Base-by-base conservation (phyloP, 2,113 vertebrate genomes). In the Caretta caretta region DNA sequence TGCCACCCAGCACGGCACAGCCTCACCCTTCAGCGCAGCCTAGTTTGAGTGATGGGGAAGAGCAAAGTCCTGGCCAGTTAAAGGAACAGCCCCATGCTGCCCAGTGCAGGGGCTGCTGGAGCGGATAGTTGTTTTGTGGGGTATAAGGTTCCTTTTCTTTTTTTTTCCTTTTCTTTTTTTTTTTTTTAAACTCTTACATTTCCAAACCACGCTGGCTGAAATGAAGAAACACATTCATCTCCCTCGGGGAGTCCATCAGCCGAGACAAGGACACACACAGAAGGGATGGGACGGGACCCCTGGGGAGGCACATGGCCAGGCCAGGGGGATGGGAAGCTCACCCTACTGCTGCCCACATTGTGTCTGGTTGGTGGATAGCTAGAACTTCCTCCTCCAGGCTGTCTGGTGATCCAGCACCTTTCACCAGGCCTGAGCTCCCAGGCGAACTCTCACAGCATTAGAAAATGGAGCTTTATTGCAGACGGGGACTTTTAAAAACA, bases 291-390 rank as follows among this genome's bases (percentile, higher is more conserved):
- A 27, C 42, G 11, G 42, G 75, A 12, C 50, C 57, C 9, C 0
- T 0, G 0, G 38, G 56, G 51, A 78, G 0, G 1, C 0, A 0
- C 49, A 59, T n/a, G 53, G 53, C 20, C 38, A 92, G 46, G 80
- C 57, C 57, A 54, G 46, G n/a, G 13, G 12, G 56, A 54, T 75
- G 22, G 10, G 42, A 76, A 22, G 38, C 38, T 76, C 22, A 10
- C 65, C 10, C 65, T 69, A n/a, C 17, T n/a, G n/a, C n/a, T 72
- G 65, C 19, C 65, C 65, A 19, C 9, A 8, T 2, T 31, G 59
- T 29, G 27, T 59, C 27, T 17, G 65, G 38, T 78, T 78, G 27
- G 75, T 78, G 42, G 75, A 29, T 27, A 48, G n/a, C 75, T 46
- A 78, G 11, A 29, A 78, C 6, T 48, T 78, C 42, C 25, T 10